Evolutionary conservation across 2,797 vertebrate species (phyloP), one percentile per base, ranked within the genome.

Genomic region (Siniperca undulata): DNA sequence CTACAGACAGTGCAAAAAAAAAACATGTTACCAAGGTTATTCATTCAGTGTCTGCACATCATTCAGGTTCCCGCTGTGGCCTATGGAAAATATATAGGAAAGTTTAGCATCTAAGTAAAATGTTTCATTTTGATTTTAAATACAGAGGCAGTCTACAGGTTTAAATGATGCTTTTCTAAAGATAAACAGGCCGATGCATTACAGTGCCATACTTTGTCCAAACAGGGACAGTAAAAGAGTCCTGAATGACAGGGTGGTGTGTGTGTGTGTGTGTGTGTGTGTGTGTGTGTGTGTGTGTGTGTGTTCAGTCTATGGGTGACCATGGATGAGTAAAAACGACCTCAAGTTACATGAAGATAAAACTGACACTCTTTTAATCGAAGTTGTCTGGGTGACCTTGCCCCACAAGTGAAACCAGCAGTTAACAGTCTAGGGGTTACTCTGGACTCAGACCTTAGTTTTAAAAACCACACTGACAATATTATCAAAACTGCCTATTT

Each of bases 1-100:
- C 98, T 99, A 67, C 0, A 0, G 61, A 65, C 22, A 19, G 7
- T 1, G 5, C 9, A 70, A 61, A 72, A 61, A 16, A 1, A 48
- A 16, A 53, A 11, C 67, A 56, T 64, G 16, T 4, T 16, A 24
- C 30, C 42, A 48, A n/a, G n/a, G 8, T 38, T 48, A 13, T 27
- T 27, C 12, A 48, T 27, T 38, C 52, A 48, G 40, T 22, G 7
- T 22, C n/a, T 64, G 17, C 61, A 44, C 10, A 50, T 19, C 16
- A 38, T 34, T 77, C 20, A 53, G 19, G 17, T 14, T 42, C 34
- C 34, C 27, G 16, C 17, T 53, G 34, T 19, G 22, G 0, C 5
- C 22, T 62, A 10, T 1, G 2, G 40, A 13, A 50, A 73, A 61
- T 13, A 52, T 16, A n/a, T 4, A 14, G 19, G 19, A 16, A 16